phyloP scores from a whole-genome alignment of 2,888 invertebrate genomes.

The Drosophila phalerata region DNA sequence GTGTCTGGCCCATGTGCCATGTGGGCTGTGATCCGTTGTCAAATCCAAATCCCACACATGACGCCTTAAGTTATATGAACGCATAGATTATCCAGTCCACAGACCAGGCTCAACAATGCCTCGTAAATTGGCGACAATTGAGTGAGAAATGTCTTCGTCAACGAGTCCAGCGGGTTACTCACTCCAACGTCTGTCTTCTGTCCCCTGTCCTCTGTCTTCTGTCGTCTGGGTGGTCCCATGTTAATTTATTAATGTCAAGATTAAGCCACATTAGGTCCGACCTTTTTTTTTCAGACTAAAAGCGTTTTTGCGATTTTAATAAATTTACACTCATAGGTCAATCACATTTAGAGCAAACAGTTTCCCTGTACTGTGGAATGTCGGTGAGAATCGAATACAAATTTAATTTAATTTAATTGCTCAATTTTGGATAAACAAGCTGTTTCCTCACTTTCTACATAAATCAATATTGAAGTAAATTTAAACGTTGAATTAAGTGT shows the following conservation, averaged over 20 bases:
- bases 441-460: constrained; percentile 6
- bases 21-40: constrained; percentile 71
- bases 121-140: constrained; percentile 78
- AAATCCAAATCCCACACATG: constrained; percentile 66
- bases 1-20: constrained; percentile 48
- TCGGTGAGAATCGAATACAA: neutral
- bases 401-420: neutral
- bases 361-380: constrained; percentile 9
- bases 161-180: constrained; percentile 19
- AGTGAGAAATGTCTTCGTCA: constrained; percentile 62
- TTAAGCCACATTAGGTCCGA: constrained; percentile 15
- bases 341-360: constrained; percentile 24
- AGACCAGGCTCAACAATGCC: constrained; percentile 53
- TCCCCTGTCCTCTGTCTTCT: neutral
- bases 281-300: constrained; percentile 23
- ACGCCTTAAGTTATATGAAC: constrained; percentile 58
- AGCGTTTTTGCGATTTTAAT: constrained; percentile 26
- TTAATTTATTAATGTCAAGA: constrained; percentile 5
- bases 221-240: constrained; percentile 22
- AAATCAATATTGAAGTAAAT: constrained; percentile 26
- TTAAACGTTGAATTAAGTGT: constrained; percentile 19
- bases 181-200: neutral
- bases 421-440: constrained; percentile 5
- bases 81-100: constrained; percentile 31
- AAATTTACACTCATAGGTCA: constrained; percentile 30